Percentiles rank a stretch among this genome's conserved stretches.
Conservation (phyloP, 2,797 vertebrate species). For the Pelodytes ibericus region DNA sequence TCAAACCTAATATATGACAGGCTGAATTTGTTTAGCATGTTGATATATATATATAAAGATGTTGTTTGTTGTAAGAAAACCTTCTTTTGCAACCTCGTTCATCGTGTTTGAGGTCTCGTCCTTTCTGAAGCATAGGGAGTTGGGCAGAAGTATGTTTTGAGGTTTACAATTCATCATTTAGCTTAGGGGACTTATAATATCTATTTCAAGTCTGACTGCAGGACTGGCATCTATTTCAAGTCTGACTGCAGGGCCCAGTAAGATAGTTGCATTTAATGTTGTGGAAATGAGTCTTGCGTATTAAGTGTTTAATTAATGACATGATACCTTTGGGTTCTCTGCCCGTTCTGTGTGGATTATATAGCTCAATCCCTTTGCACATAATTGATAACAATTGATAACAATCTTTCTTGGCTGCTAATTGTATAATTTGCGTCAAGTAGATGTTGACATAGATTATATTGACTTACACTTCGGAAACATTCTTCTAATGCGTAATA, state of each 20-base stretch:
- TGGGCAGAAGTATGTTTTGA: not conserved
- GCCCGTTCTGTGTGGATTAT: not conserved
- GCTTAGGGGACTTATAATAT: not conserved
- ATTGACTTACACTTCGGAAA: slow-evolving; percentile 7
- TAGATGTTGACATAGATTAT: not conserved
- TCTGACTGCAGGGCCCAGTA: not conserved
- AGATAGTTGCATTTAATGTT: not conserved
- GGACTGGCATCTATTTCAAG: not conserved
- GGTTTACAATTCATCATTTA: not conserved
- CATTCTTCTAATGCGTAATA: not conserved
- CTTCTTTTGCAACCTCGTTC: too few species aligned
- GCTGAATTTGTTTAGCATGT: too few species aligned
- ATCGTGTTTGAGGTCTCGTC: not conserved
- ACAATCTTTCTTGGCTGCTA: not conserved
- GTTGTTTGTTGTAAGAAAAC: too few species aligned
- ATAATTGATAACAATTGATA: slow-evolving; percentile 12
- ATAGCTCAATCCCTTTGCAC: not conserved
- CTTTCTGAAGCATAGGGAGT: not conserved
- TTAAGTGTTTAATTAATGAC: slow-evolving; percentile 6
- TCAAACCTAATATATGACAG: too few species aligned
- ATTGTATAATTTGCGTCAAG: slow-evolving; percentile 3
- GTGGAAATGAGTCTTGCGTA: not conserved
- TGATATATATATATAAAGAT: too few species aligned
- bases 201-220: not conserved
- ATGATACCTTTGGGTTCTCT: not conserved